Evolutionary conservation across 2,113 vertebrate genomes (phyloP).

Genomic region (Archocentrus centrarchus): DNA sequence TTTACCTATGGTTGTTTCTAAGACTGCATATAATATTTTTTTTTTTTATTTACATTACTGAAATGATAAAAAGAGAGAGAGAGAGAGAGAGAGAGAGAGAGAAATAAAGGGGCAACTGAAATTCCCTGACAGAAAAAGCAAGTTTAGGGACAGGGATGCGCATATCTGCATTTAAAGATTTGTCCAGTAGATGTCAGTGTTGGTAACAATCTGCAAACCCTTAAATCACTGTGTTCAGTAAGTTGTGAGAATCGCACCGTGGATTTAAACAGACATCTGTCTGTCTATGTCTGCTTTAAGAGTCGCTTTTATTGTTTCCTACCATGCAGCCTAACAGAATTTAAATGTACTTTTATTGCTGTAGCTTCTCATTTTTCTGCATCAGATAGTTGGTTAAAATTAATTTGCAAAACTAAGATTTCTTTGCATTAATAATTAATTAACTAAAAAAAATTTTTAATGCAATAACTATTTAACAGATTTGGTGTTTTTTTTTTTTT

Average conservation of each 20-base stretch:
- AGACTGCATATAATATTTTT: background rate
- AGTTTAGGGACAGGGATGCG: background rate
- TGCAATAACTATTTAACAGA: background rate
- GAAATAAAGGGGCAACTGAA: background rate
- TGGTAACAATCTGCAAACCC: slow-evolving; percentile 25
- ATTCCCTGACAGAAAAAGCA: background rate
- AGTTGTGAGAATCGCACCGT: background rate
- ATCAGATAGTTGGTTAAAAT: background rate
- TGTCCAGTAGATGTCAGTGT: slow-evolving; percentile 70
- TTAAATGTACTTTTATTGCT: background rate
- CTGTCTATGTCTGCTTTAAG: background rate
- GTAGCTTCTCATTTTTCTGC: background rate
- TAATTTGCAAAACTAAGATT: background rate
- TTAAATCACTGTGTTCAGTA: background rate
- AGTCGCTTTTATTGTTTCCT: background rate
- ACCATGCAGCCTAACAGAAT: no score
- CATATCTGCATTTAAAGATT: background rate
- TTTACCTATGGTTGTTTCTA: background rate
- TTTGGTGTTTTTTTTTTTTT: background rate
- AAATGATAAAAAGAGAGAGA: background rate
- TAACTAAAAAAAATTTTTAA: no score
- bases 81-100: background rate
- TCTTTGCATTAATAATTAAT: background rate
- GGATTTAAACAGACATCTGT: background rate
- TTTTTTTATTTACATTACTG: background rate